phyloP scores from a whole-genome alignment of 1,140 invertebrate species.

The Drosophila trapezifrons region DNA sequence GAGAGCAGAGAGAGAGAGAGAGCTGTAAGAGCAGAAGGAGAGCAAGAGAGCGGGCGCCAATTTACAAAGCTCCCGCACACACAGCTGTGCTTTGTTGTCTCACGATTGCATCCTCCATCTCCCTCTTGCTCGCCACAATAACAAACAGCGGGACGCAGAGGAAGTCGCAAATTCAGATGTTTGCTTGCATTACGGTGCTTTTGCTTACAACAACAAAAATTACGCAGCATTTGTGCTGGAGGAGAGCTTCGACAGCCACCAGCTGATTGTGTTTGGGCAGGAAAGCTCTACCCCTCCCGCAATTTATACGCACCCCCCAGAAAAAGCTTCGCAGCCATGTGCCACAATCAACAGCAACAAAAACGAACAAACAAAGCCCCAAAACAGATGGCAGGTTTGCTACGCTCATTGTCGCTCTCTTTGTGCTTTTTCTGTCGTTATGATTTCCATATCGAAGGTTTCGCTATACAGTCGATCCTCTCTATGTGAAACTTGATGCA shows the following conservation, averaged over 20 bases:
- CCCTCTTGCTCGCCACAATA: slow-evolving; percentile 9
- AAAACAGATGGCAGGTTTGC: slow-evolving; percentile 37
- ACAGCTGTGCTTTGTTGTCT: slow-evolving; percentile 69
- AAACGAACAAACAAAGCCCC: slow-evolving; percentile 30
- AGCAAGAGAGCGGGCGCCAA: slow-evolving; percentile 14
- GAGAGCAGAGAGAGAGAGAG: background rate
- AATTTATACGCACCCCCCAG: background rate
- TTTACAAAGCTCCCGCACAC: slow-evolving; percentile 49
- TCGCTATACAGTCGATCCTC: slow-evolving; percentile 1
- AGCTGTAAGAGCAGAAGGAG: background rate
- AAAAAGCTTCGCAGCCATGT: slow-evolving; percentile 40
- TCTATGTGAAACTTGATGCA: background rate
- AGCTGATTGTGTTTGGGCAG: slow-evolving; percentile 50
- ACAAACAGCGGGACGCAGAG: slow-evolving; percentile 26
- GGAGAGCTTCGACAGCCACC: slow-evolving; percentile 32
- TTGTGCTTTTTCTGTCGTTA: slow-evolving; percentile 32
- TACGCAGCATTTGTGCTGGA: slow-evolving; percentile 40
- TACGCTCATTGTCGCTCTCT: slow-evolving; percentile 29
- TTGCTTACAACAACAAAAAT: slow-evolving; percentile 26
- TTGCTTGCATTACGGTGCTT: slow-evolving; percentile 44
- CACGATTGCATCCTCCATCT: background rate
- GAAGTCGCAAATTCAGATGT: slow-evolving; percentile 39
- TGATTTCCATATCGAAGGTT: slow-evolving; percentile 32
- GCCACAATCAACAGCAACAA: slow-evolving; percentile 17
- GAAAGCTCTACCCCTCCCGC: slow-evolving; percentile 22